Base-by-base conservation (phyloP, 2,113 vertebrate species). In the Cnemophilus loriae region DNA sequence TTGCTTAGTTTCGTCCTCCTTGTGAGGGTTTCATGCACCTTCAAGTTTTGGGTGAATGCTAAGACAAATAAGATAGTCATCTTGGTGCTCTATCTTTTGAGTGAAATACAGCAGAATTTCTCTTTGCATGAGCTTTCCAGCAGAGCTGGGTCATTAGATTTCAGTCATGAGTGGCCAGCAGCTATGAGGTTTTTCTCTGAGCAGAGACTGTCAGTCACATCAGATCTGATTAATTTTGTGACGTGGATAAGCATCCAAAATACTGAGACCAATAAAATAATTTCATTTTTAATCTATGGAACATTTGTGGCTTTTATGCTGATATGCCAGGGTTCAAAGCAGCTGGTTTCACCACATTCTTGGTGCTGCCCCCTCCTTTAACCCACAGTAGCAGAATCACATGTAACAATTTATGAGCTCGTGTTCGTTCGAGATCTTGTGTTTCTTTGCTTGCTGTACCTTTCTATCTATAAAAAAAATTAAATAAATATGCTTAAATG, bases 321-420 rank as follows among this genome's bases (percentile, higher is more conserved):
- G 76, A 89, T 95, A 95, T 57, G 75, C 44, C 64, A 81, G 76
- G 68, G 56, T 73, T 92, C 69, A 86, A 87, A 94, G 39, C 60
- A 86, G 69, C 79, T 93, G 69, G 90, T 91, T 92, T 95, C 88
- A 71, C 89, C 68, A 84, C 77, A 84, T 92, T 81, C 80, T 92
- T 96, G 81, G 32, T 74, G 42, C 71, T 85, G 73, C 88, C 64
- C 73, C 81, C 50, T 88, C 70, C 92, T 93, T 96, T 89, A 96
- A 91, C 20, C 75, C 76, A 92, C 81, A 78, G 84, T 88, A 90
- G 76, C 90, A 90, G 84, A 94, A 84, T 87, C 41, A 70, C 50
- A 59, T 44, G 46, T 46, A 90, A 30, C 68, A 35, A 28, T 74
- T 82, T 39, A 71, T 53, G 75, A 77, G 77, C 75, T 75, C 2